Percentiles rank a stretch among this genome's conserved stretches.
Conservation (phyloP, 2,113 vertebrate species). For the Thunnus thynnus region DNA sequence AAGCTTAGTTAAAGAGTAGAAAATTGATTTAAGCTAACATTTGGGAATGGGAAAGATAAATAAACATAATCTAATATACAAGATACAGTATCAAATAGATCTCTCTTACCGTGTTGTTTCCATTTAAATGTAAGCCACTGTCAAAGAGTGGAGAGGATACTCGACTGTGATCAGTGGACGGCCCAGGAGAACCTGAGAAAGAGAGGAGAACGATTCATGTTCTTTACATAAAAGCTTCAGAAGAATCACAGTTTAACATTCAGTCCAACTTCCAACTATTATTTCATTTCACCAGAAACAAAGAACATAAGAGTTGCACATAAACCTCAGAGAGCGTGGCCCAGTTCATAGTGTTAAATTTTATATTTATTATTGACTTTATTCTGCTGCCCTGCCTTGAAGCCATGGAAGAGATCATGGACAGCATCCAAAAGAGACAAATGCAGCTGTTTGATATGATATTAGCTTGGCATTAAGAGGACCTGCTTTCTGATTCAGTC, state of each 20-base stretch:
- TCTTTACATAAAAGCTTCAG: neutral
- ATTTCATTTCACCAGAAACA: slow-evolving; percentile 16
- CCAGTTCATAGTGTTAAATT: slow-evolving; percentile 5
- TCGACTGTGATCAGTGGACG: slow-evolving; percentile 89
- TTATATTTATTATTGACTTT: slow-evolving; percentile 23
- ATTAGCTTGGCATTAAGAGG: slow-evolving; percentile 31
- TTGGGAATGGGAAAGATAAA: neutral
- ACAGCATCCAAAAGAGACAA: slow-evolving; percentile 42
- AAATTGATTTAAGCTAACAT: too few relatives aligned
- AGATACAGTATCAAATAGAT: neutral
- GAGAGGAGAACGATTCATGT: slow-evolving; percentile 1
- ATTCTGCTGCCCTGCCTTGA: slow-evolving; percentile 35
- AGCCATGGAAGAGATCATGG: neutral
- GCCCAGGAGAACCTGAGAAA: slow-evolving; percentile 90
- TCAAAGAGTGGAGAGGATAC: slow-evolving; percentile 93
- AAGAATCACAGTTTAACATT: slow-evolving; percentile 21
- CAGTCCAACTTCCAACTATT: neutral
- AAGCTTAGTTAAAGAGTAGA: too few relatives aligned
- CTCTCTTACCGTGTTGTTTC: slow-evolving; percentile 88
- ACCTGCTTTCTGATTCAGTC: slow-evolving; percentile 37
- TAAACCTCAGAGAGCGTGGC: neutral
- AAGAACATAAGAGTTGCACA: neutral
- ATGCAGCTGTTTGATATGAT: slow-evolving; percentile 48
- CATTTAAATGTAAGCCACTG: slow-evolving; percentile 94
- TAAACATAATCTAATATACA: neutral